phyloP scores from a whole-genome alignment of 2,888 invertebrate genomes.

The Phorcus lineatus region DNA sequence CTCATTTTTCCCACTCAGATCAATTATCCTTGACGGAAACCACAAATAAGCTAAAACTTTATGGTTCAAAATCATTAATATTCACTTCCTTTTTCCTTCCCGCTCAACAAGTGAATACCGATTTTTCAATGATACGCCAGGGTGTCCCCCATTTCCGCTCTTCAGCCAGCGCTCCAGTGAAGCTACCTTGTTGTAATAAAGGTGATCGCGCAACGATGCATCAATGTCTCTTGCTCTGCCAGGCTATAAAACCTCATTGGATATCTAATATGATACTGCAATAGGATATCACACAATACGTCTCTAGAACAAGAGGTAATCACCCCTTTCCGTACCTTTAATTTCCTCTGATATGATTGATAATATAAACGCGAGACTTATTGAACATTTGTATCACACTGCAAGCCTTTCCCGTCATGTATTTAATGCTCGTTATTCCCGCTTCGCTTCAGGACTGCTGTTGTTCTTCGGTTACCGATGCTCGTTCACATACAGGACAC shows the following conservation, averaged over 20 bases:
- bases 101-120: constrained; percentile 26
- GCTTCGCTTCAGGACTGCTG: neutral
- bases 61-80: neutral
- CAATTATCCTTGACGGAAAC: constrained; percentile 7
- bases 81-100: neutral
- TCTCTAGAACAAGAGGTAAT: constrained; percentile 21
- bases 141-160: neutral
- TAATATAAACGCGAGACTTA: constrained; percentile 19
- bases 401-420: constrained; percentile 13
- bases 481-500: neutral
- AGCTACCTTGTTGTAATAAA: constrained; percentile 7
- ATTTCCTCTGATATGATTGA: constrained; percentile 22
- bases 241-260: constrained; percentile 14
- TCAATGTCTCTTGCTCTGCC: constrained; percentile 14
- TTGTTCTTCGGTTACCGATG: constrained; percentile 10
- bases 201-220: constrained; percentile 8
- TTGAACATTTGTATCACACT: constrained; percentile 16
- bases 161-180: neutral
- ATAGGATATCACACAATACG: constrained; percentile 14
- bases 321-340: constrained; percentile 11
- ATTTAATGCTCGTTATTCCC: constrained; percentile 12
- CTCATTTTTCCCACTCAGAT: neutral
- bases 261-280: constrained; percentile 22
- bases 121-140: constrained; percentile 24
- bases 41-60: constrained; percentile 5